Base-by-base conservation (phyloP, 2,797 vertebrate genomes). In the Sebastes diaconus region DNA sequence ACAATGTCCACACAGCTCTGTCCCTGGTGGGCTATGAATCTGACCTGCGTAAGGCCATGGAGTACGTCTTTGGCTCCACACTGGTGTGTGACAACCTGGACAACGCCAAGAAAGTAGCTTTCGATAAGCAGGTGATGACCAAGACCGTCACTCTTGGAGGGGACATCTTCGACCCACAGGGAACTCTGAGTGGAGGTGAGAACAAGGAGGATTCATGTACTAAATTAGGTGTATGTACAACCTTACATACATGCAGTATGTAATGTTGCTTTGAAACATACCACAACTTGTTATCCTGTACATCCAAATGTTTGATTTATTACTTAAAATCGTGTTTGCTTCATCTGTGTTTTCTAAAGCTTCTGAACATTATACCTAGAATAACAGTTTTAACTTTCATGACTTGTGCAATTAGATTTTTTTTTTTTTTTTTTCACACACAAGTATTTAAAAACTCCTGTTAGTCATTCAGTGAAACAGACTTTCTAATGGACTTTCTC, bases 161-260 rank as follows among this genome's bases (percentile, higher is more conserved):
- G 61, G 99, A 99, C 61, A 93, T 95, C 2, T 99, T 99, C 77
- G 97, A 99, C 91, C 99, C 98, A 2, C 97, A 98, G 83, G 99
- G 98, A 81, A 99, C 98, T n/a, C 89, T 99, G 82, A 99, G 95
- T 52, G 98, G 99, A 96, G 99, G 99, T 96, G 95, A 95, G 93
- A 22, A 24, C 20, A 7, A 25, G 27, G 8, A n/a, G 27, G 8
- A n/a, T 1, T 27, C 25, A 4, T 27, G 6, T 16, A 4, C 5
- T 60, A 1, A 13, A 52, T 18, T 4, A 25, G 29, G 27, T 61
- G 46, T 10, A 46, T 46, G 0, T 0, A 46, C 16, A 46, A 18
- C 16, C 39, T 42, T 42, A 16, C 25, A 4, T 55, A 29, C 12
- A 57, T 63, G 46, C 20, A 7, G 11, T 34, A 8, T 70, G 16